These are phyloP conservation scores for Charanyca ferruginea DNA, from an alignment of 2,888 invertebrate genomes.

Conservation along the genomic window DNA sequence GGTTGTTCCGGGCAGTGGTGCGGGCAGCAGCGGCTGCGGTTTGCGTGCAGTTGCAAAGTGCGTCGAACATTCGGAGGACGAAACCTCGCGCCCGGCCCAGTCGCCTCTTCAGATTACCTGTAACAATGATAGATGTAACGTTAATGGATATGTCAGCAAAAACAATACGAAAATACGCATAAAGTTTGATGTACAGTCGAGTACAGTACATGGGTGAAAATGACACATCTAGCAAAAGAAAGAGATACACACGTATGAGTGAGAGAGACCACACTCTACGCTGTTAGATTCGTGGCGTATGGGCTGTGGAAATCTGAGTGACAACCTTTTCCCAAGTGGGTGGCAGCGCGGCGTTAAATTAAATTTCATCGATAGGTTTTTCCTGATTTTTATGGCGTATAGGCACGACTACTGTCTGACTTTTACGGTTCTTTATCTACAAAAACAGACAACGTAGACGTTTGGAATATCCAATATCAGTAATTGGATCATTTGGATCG, in stretches of 20 bases:
- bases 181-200: too few species aligned
- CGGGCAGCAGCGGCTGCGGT: conserved; percentile 90
- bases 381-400: conserved; percentile 18
- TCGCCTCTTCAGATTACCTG: conserved; percentile 91
- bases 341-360: conserved; percentile 13
- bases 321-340: not conserved
- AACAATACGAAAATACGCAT: not conserved
- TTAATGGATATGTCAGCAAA: conserved; percentile 33
- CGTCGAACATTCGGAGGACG: conserved; percentile 92
- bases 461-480: conserved; percentile 11
- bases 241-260: not conserved
- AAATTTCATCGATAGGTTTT: conserved; percentile 16
- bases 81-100: conserved; percentile 92
- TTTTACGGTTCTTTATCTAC: not conserved
- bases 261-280: not conserved
- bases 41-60: conserved; percentile 92
- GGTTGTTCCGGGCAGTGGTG: conserved; percentile 86
- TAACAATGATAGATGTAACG: conserved; percentile 65
- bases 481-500: conserved; percentile 9
- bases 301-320: not conserved
- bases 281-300: conserved; percentile 7
- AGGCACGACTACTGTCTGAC: not conserved
- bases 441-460: not conserved
- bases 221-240: not conserved
- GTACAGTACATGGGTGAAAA: too few species aligned